Base-by-base conservation (phyloP, 1,140 invertebrate species). In the Mercenaria mercenaria region DNA sequence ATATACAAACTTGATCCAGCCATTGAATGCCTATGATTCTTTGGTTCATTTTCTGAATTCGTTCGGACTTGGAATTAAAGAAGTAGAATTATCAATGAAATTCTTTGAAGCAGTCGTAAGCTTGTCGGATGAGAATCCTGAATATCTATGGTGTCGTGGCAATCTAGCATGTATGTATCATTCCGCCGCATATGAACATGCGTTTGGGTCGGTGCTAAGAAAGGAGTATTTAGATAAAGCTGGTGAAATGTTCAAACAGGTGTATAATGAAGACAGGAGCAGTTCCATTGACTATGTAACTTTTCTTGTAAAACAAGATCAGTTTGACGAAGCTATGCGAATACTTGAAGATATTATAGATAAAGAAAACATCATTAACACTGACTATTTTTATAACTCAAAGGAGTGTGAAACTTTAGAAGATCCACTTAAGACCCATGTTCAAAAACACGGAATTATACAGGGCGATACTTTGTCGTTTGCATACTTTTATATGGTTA, bases 91-190 rank as follows among this genome's bases (percentile, higher is more conserved):
- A 59, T 41, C 50, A 13, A 18, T 43, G 64, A 32, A 61, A 56
- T 67, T 34, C 52, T 88, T 74, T 34, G 61, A 67, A 77, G 69
- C 50, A 13, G 67, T 52, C 0, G 20, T 74, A 3, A 80, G 80
- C 41, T 32, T 90, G 10, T 74, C 52, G 20, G 10, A 29, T 13
- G 39, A 41, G 43, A 87, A 82, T 37, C 82, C 87, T 26, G 90
- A 91, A 29, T 52, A 89, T 37, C n/a, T 43, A 39, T 50, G 61
- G 41, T 13, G 87, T 43, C 47, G 88, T 50, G 87, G 88, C 13
- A 89, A 91, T 41, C 82, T 87, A 23, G 90, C 88, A 20, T 89
- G 88, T 23, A 91, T 83, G 76, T 89, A 83, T 56, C 83, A 85
- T 87, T 47, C 64, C 8, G 37, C 50, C 0, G 84, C 87, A 0